Percentiles rank a stretch among this genome's conserved stretches.
Conservation (phyloP, 2,888 invertebrate species). For the Hypsopygia costalis region DNA sequence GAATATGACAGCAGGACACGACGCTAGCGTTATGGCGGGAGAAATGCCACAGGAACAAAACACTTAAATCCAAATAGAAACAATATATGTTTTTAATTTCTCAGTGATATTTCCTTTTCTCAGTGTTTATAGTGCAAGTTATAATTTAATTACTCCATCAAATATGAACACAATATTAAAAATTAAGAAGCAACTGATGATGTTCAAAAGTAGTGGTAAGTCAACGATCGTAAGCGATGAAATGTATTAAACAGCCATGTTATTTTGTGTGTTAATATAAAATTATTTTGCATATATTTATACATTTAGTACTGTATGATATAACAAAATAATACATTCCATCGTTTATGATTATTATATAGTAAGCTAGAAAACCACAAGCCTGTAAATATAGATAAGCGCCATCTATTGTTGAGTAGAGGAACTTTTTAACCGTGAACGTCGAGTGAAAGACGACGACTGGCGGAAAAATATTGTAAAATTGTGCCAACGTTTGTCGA, state of each 20-base stretch:
- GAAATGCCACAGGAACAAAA: slow-evolving; percentile 57
- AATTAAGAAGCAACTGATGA: slow-evolving; percentile 70
- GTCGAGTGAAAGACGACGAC: slow-evolving; percentile 23
- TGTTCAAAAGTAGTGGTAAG: slow-evolving; percentile 75
- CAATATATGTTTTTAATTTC: slow-evolving; percentile 18
- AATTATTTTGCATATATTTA: slow-evolving; percentile 4
- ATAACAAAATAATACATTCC: slow-evolving; percentile 34
- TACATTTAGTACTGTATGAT: slow-evolving; percentile 8
- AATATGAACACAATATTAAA: slow-evolving; percentile 12
- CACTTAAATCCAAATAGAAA: slow-evolving; percentile 51
- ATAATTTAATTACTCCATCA: background rate
- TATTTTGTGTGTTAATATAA: slow-evolving; percentile 10
- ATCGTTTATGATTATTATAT: slow-evolving; percentile 48
- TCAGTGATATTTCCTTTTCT: slow-evolving; percentile 39
- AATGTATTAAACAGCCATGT: slow-evolving; percentile 33
- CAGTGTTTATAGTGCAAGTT: slow-evolving; percentile 37
- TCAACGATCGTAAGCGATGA: slow-evolving; percentile 46
- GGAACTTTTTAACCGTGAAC: slow-evolving; percentile 36
- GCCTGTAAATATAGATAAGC: slow-evolving; percentile 59
- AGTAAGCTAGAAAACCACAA: slow-evolving; percentile 35
- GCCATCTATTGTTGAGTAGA: slow-evolving; percentile 72
- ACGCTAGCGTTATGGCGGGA: slow-evolving; percentile 65
- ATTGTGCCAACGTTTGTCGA: slow-evolving; percentile 77
- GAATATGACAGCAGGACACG: slow-evolving; percentile 78
- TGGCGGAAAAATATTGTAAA: slow-evolving; percentile 53